A percentile compares a stretch with the other conserved stretches of the same genome.
Evolutionary conservation across 2,797 vertebrate species (phyloP).

Genomic region (Hephaestus fuliginosus): DNA sequence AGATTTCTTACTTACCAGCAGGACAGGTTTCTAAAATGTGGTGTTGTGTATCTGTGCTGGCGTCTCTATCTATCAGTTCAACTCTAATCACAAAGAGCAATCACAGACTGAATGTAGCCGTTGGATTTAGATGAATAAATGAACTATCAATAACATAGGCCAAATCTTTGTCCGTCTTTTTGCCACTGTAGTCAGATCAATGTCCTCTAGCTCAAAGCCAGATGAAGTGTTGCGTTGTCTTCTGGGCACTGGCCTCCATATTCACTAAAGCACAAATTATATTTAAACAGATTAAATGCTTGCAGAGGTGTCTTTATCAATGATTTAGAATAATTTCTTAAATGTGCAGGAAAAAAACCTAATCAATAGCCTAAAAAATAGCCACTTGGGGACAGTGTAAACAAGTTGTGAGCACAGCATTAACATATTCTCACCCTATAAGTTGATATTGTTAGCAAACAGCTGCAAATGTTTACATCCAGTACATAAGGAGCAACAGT

Average conservation of each 20-base stretch:
- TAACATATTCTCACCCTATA: no score
- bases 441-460: no score
- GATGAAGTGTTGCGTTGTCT: not conserved
- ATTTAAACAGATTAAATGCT: no score
- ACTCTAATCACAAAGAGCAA: not conserved
- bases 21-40: not conserved
- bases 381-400: no score
- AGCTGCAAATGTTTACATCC: no score
- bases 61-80: not conserved
- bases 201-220: not conserved
- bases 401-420: no score
- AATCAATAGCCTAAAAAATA: no score
- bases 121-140: not conserved
- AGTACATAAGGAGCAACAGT: no score
- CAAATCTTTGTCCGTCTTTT: not conserved
- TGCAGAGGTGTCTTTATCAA: no score
- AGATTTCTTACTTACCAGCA: slow-evolving; percentile 24
- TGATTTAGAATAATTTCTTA: no score
- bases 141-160: not conserved
- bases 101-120: not conserved
- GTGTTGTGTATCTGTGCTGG: not conserved
- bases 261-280: not conserved
- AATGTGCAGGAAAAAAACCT: no score
- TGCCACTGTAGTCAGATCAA: not conserved
- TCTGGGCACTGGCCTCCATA: no score